Conservation (phyloP, 1,140 invertebrate genomes). For the Calliopsis andreniformis region DNA sequence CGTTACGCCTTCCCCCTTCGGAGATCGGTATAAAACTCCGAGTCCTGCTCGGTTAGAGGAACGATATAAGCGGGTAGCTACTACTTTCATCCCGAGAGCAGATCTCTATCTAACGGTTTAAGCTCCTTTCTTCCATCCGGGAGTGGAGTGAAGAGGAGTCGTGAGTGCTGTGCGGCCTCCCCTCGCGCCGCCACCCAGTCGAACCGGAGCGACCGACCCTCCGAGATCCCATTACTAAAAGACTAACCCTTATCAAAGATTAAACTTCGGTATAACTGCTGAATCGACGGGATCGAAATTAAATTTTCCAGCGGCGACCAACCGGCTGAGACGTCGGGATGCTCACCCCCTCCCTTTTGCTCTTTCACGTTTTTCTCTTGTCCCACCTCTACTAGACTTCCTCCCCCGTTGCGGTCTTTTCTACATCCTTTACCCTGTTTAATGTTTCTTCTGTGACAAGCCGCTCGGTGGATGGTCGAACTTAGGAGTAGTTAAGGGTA, state of each 20-base stretch:
- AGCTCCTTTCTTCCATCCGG: constrained; percentile 74
- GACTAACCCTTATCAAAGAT: constrained; percentile 84
- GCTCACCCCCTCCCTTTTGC: constrained; percentile 59
- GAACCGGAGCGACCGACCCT: constrained; percentile 67
- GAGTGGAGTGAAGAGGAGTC: constrained; percentile 42
- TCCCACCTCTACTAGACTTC: constrained; percentile 8
- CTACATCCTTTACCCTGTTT: background rate
- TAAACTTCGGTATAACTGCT: constrained; percentile 83
- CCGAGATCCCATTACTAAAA: constrained; percentile 81
- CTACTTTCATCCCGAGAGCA: constrained; percentile 79
- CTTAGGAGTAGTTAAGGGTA: too few relatives aligned
- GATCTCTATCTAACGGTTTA: constrained; percentile 82
- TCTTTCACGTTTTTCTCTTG: constrained; percentile 27
- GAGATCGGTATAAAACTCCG: constrained; percentile 76
- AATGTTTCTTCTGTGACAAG: background rate
- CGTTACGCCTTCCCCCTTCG: constrained; percentile 74
- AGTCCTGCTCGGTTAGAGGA: constrained; percentile 66
- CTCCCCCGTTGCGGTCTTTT: background rate
- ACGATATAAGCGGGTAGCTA: constrained; percentile 78
- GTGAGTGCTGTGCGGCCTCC: constrained; percentile 13
- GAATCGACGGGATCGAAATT: constrained; percentile 84
- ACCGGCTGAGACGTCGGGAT: constrained; percentile 60
- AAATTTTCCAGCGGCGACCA: constrained; percentile 81
- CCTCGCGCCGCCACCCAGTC: constrained; percentile 40
- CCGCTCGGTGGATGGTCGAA: too few relatives aligned